Base-by-base conservation (phyloP, 2,113 vertebrate species). In the Rhabdornis inornatus region DNA sequence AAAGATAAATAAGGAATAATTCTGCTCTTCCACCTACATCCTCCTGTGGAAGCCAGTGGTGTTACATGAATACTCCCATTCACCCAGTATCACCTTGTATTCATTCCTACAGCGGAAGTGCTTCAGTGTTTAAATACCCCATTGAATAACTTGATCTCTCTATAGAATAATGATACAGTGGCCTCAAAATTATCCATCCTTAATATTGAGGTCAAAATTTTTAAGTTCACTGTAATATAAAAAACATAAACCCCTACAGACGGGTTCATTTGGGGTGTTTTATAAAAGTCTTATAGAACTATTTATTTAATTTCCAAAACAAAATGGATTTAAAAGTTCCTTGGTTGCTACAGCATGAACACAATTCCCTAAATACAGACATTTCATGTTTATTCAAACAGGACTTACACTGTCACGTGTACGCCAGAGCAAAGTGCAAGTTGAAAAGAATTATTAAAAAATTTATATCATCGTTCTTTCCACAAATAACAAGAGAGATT, bases 401-500 rank as follows among this genome's bases (percentile, higher is more conserved):
- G 23, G 71, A 59, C 64, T 92, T 92, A 57, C 16, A 22, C 18
- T 88, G 72, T 77, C 60, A 66, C 77, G 78, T 39, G 37, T 39
- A 74, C 20, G 61, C 24, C 87, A 96, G 74, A 94, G 68, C 55
- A 65, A 16, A 75, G 90, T 39, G 71, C 79, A 96, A 39, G 65
- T 57, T 89, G 78, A 96, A 95, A 94, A 71, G 84, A 94, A 96
- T 91, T 96, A 87, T 82, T 88, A 31, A 94, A 97, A 96, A 96
- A 85, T 40, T 2, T 61, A 88, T 96, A 92, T 91, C 83, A 87
- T 96, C 37, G 44, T 87, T 92, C 78, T 89, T 94, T 87, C 60
- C 76, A 90, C 64, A 96, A 96, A 87, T 94, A 96, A 93, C 75
- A 94, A 96, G 86, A 90, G 19, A 83, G 68, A 95, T 63, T 89